Evolutionary conservation across 2,888 invertebrate genomes (phyloP).

Genomic region (Meteorus colon): DNA sequence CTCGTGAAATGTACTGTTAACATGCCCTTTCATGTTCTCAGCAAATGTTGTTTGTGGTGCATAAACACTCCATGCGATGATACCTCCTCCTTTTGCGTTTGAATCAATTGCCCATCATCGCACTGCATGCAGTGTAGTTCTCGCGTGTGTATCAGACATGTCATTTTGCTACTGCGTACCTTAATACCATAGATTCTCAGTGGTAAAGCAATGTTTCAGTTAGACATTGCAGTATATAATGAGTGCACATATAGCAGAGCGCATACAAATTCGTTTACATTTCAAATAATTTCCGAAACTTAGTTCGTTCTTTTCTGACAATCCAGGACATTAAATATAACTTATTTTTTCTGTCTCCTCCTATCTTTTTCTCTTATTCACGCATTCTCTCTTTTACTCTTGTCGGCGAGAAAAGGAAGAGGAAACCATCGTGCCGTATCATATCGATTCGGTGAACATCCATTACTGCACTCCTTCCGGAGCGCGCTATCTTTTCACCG

Average conservation of each 20-base stretch:
- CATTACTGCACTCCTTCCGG: conserved; percentile 35
- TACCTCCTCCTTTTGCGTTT: neutral
- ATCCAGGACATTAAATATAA: conserved; percentile 27
- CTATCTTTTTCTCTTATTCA: neutral
- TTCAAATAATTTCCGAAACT: conserved; percentile 18
- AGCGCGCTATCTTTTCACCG: conserved; percentile 38
- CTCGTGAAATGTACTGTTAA: too few species aligned
- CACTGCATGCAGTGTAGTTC: neutral
- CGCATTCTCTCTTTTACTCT: neutral
- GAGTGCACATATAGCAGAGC: neutral
- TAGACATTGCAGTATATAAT: neutral
- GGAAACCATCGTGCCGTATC: conserved; percentile 34
- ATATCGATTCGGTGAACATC: conserved; percentile 40
- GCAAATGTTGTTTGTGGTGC: neutral
- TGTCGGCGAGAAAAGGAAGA: neutral
- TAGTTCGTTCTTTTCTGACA: neutral
- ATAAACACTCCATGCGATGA: neutral
- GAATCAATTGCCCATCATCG: neutral
- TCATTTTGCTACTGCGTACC: neutral
- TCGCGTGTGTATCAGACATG: neutral
- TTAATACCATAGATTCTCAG: neutral
- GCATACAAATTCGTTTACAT: neutral
- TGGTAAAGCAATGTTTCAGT: neutral
- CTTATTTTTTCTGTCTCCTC: neutral
- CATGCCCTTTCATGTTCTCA: too few species aligned